Conservation (phyloP, 2,113 vertebrate genomes). For the Ursus arctos region DNA sequence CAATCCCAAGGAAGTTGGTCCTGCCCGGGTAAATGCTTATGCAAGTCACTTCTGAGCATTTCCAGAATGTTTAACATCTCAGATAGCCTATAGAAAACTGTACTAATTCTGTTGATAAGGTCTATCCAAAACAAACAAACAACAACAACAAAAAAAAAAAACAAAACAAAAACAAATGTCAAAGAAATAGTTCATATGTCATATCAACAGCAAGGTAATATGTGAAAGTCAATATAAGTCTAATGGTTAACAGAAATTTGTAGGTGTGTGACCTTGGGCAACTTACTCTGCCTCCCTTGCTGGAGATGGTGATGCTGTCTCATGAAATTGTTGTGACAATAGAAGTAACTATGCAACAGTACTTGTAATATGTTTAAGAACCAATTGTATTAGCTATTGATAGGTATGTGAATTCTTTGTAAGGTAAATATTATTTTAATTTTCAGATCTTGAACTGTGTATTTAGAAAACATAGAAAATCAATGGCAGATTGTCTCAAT, state of each 20-base stretch:
- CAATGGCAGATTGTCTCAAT: not conserved
- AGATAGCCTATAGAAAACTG: not conserved
- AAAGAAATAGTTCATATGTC: not conserved
- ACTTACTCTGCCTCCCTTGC: not conserved
- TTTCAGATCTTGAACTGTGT: not conserved
- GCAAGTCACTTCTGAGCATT: not conserved
- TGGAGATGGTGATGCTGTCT: not conserved
- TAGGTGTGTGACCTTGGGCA: not conserved
- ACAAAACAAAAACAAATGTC: no score
- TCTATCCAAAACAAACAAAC: not conserved
- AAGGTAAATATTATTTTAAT: slow-evolving; percentile 46
- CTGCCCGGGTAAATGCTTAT: not conserved
- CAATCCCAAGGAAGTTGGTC: not conserved
- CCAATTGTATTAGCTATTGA: not conserved
- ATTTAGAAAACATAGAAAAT: slow-evolving; percentile 42
- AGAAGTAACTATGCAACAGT: not conserved
- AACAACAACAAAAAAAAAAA: no score
- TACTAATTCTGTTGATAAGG: not conserved
- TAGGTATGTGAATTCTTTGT: not conserved
- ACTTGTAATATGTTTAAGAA: not conserved
- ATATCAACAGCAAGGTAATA: not conserved
- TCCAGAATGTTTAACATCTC: not conserved
- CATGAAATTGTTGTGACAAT: not conserved
- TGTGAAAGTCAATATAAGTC: not conserved
- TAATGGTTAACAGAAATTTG: not conserved